Percentiles rank a stretch among this genome's conserved stretches.
Evolutionary conservation across 1,140 invertebrate genomes (phyloP).

Genomic region (Orius laevigatus): DNA sequence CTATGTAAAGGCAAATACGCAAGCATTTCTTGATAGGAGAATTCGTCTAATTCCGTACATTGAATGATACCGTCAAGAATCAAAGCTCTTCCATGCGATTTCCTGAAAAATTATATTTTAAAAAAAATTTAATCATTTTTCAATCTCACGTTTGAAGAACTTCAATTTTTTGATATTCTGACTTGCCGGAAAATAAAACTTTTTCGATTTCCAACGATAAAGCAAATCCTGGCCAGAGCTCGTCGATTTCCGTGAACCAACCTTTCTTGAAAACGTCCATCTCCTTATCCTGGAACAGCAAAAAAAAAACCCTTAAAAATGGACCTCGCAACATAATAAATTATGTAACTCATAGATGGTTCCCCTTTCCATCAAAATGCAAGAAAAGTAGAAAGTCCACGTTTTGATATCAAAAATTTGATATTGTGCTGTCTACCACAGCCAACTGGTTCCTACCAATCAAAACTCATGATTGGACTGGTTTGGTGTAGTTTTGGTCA

Average conservation of each 20-base stretch:
- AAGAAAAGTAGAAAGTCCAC: no score
- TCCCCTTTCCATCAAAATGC: no score
- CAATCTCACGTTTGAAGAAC: conserved; percentile 82
- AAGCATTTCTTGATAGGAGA: conserved; percentile 98
- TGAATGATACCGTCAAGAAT: conserved; percentile 95
- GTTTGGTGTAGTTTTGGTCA: no score
- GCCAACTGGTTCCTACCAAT: no score
- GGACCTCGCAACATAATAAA: no score
- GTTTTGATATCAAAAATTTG: no score
- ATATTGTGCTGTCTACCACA: no score
- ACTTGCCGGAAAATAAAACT: conserved; percentile 65
- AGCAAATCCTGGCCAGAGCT: conserved; percentile 80
- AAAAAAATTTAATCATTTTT: conserved; percentile 19
- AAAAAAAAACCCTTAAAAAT: no score
- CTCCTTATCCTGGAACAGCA: not conserved
- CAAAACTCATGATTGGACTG: no score
- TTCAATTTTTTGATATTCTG: conserved; percentile 77
- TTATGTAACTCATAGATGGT: no score
- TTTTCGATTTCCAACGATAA: conserved; percentile 79
- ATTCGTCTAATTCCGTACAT: conserved; percentile 91
- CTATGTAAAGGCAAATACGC: conserved; percentile 80
- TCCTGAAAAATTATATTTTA: conserved; percentile 34
- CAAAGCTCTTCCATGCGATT: conserved; percentile 72
- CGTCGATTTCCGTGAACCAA: conserved; percentile 81
- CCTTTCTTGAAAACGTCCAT: conserved; percentile 54